phyloP scores from a whole-genome alignment of 2,797 vertebrate species.

The Macropus fuliginosus region DNA sequence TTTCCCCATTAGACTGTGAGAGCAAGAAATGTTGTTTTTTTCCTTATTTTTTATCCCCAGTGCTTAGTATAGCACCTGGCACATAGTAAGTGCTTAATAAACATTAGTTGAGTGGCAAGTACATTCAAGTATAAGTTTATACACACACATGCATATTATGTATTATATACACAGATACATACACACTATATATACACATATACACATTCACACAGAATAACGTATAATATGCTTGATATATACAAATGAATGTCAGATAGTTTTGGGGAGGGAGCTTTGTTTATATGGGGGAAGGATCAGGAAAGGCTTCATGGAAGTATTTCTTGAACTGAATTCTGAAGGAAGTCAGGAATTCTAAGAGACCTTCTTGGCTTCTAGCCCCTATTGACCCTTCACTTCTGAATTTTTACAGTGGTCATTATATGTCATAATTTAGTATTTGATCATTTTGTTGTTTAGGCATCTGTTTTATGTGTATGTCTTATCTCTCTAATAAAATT shows the following conservation, averaged over 20 bases:
- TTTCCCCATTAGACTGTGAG: background rate
- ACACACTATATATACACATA: too few relatives aligned
- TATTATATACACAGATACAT: too few relatives aligned
- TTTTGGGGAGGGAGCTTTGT: background rate
- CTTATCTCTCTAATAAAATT: background rate
- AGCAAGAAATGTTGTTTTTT: background rate
- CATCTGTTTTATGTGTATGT: background rate
- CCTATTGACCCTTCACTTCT: background rate
- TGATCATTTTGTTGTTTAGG: fast-evolving
- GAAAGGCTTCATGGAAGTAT: background rate
- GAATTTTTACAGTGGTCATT: background rate
- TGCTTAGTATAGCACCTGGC: background rate
- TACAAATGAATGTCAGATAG: background rate
- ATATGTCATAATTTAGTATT: too few relatives aligned
- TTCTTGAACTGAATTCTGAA: background rate
- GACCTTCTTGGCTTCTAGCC: background rate
- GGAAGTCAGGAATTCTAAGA: background rate
- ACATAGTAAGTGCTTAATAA: background rate
- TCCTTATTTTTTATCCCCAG: background rate
- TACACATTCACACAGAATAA: background rate
- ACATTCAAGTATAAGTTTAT: background rate
- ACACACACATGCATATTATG: too few relatives aligned
- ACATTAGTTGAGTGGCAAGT: background rate
- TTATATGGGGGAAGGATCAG: background rate
- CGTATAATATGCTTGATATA: background rate